phyloP scores from a whole-genome alignment of 1,140 invertebrate species.

The Berghia stephanieae region DNA sequence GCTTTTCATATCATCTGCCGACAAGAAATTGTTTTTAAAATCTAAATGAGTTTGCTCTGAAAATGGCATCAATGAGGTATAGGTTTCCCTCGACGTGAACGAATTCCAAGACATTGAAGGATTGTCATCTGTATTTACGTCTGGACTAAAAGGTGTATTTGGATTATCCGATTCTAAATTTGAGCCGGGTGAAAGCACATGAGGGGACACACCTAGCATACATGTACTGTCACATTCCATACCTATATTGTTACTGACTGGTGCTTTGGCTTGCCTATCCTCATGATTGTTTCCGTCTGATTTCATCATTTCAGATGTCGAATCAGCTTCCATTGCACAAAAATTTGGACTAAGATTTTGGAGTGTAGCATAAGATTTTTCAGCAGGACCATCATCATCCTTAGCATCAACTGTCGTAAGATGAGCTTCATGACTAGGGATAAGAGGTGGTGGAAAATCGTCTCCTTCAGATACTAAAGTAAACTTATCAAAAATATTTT shows the following conservation, averaged over 20 bases:
- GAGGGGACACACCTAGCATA: constrained; percentile 32
- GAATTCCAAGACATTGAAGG: neutral
- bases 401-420: no score
- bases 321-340: constrained; percentile 37
- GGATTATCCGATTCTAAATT: neutral
- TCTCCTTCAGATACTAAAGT: neutral
- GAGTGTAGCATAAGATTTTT: neutral
- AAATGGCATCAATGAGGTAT: no score
- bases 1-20: neutral
- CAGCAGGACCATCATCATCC: no score
- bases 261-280: neutral
- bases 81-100: neutral
- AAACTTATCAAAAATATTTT: constrained; percentile 23
- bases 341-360: constrained; percentile 23
- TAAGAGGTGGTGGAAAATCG: constrained; percentile 17
- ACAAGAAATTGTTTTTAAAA: neutral
- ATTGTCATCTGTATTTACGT: neutral
- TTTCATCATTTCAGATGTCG: constrained; percentile 32
- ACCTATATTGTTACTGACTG: constrained; percentile 7
- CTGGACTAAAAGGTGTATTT: neutral
- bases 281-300: neutral
- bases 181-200: constrained; percentile 29
- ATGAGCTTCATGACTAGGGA: constrained; percentile 6
- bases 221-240: constrained; percentile 39
- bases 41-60: neutral